Conservation (phyloP, 2,888 invertebrate species). For the Apantesis nais region DNA sequence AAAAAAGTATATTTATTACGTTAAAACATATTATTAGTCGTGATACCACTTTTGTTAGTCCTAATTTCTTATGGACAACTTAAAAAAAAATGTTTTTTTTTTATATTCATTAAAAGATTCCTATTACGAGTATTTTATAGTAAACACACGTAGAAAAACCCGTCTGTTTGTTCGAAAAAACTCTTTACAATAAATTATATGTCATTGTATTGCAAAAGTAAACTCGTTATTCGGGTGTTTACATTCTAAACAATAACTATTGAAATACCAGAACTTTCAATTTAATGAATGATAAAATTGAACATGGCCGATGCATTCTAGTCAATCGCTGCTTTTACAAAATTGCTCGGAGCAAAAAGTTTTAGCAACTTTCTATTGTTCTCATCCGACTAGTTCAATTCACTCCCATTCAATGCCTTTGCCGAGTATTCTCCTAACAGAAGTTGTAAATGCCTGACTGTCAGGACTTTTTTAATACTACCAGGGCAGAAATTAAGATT, state of each 20-base stretch:
- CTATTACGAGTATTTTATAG: too few species aligned
- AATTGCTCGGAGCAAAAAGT: slow-evolving; percentile 10
- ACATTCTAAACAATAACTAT: not conserved
- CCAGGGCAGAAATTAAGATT: slow-evolving; percentile 8
- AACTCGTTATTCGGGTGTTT: not conserved
- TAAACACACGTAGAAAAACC: too few species aligned
- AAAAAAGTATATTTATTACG: too few species aligned
- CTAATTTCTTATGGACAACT: too few species aligned
- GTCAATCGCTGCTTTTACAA: not conserved
- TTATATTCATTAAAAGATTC: too few species aligned
- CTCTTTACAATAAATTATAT: too few species aligned
- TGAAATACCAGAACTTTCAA: not conserved
- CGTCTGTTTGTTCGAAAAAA: too few species aligned
- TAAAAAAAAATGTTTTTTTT: too few species aligned
- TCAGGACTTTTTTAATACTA: slow-evolving; percentile 12
- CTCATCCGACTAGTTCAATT: slow-evolving; percentile 10
- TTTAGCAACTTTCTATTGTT: slow-evolving; percentile 9
- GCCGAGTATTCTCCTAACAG: not conserved
- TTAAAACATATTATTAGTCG: too few species aligned
- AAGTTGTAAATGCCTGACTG: slow-evolving; percentile 3
- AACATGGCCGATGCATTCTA: slow-evolving; percentile 2
- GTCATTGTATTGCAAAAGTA: too few species aligned
- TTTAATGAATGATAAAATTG: not conserved
- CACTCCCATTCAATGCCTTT: slow-evolving; percentile 7
- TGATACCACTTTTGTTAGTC: too few species aligned